These are phyloP conservation scores for Onthophagus taurus DNA, from an alignment of 1,140 invertebrate genomes.

Conservation along the genomic window DNA sequence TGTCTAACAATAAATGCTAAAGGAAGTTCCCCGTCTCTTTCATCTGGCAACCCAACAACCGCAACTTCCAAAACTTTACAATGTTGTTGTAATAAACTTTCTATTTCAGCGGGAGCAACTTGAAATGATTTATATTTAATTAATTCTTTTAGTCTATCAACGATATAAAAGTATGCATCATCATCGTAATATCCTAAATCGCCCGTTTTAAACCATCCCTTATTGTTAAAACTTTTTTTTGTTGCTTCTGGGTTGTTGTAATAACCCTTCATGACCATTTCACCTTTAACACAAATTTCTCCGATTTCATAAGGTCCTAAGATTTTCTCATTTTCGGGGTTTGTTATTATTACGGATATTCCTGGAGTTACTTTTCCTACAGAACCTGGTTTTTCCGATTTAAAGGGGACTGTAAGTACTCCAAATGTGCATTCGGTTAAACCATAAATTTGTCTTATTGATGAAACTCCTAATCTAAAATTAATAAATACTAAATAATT, in stretches of 20 bases:
- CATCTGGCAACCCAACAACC: constrained; percentile 72
- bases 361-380: constrained; percentile 46
- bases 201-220: constrained; percentile 70
- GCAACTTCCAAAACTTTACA: constrained; percentile 68
- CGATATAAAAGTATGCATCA: constrained; percentile 53
- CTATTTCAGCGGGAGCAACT: constrained; percentile 81
- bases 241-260: constrained; percentile 60
- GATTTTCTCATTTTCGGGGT: constrained; percentile 48
- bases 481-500: constrained; percentile 24
- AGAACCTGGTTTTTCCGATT: constrained; percentile 42
- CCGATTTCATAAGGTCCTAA: constrained; percentile 45
- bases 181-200: constrained; percentile 63
- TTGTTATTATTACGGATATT: constrained; percentile 48
- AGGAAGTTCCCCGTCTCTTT: constrained; percentile 62
- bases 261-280: constrained; percentile 67
- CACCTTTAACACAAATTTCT: constrained; percentile 55
- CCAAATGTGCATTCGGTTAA: constrained; percentile 54
- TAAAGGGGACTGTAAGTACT: constrained; percentile 15
- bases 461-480: constrained; percentile 2
- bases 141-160: constrained; percentile 71
- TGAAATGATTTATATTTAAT: constrained; percentile 76
- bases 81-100: constrained; percentile 68
- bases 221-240: constrained; percentile 50
- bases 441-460: constrained; percentile 53
- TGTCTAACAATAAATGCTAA: constrained; percentile 57